Conservation (phyloP, 53 echinoderm and acorn worm species). For the Actinopyga echinites region DNA sequence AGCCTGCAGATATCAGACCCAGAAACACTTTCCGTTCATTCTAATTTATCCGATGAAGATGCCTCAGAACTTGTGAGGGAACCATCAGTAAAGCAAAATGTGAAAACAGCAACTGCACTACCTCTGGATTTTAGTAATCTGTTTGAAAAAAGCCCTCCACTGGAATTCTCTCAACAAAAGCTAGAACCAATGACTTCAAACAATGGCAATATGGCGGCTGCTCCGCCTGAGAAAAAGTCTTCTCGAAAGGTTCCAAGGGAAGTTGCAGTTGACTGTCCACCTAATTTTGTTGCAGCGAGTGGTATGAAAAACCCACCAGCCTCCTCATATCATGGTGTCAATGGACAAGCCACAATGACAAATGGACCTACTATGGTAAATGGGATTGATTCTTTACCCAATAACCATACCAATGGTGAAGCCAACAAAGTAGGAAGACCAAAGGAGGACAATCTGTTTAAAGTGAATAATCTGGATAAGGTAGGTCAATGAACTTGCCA, state of each 20-base stretch:
- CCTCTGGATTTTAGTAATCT: conserved; percentile 27
- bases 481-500: no score
- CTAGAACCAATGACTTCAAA: conserved; percentile 30
- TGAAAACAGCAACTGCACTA: not conserved
- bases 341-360: conserved; percentile 67
- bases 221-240: conserved; percentile 11
- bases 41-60: not conserved
- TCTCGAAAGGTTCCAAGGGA: conserved; percentile 63
- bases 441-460: conserved; percentile 5
- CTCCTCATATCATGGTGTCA: conserved; percentile 33
- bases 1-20: conserved; percentile 35
- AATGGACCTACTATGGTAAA: conserved; percentile 58
- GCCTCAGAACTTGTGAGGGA: conserved; percentile 40
- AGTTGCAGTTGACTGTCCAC: conserved; percentile 96
- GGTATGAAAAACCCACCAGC: conserved; percentile 97
- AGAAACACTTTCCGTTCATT: conserved; percentile 25
- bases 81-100: conserved; percentile 36
- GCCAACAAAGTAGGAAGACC: not conserved
- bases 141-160: not conserved
- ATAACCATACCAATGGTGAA: conserved; percentile 30
- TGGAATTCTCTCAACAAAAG: not conserved
- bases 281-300: conserved; percentile 96
- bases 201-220: conserved; percentile 14
- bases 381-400: conserved; percentile 29
- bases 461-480: conserved; percentile 17